Conservation (phyloP, 53 echinoderm and acorn worm species). For the Holothuria leucospilota region DNA sequence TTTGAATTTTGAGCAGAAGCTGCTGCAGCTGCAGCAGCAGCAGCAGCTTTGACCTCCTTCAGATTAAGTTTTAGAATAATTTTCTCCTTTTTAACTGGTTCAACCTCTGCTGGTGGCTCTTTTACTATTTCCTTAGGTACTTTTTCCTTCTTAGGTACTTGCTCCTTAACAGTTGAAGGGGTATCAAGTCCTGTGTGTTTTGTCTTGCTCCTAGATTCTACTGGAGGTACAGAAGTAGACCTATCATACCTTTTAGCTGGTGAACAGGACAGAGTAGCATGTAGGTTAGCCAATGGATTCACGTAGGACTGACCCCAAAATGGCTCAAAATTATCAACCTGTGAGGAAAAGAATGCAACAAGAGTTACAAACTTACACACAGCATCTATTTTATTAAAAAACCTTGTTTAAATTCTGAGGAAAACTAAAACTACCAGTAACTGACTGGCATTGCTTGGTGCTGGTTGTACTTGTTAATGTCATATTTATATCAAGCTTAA, state of each 20-base stretch:
- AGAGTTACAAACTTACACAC: too few species aligned
- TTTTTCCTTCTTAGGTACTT: neutral
- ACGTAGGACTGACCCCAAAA: constrained; percentile 90
- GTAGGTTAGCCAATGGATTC: constrained; percentile 33
- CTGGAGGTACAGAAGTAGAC: constrained; percentile 27
- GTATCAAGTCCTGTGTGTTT: neutral
- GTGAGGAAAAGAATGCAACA: neutral
- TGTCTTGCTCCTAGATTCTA: neutral
- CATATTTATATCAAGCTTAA: too few species aligned
- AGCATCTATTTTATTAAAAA: too few species aligned
- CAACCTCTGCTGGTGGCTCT: constrained; percentile 9
- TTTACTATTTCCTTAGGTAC: neutral
- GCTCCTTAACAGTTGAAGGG: neutral
- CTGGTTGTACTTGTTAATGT: too few species aligned
- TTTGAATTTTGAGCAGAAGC: constrained; percentile 38
- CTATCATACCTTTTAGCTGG: constrained; percentile 35
- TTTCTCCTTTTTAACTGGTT: constrained; percentile 27
- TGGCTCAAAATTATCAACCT: constrained; percentile 97
- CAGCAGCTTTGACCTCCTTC: constrained; percentile 42
- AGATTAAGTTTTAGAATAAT: constrained; percentile 46
- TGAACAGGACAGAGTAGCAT: constrained; percentile 31
- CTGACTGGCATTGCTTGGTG: too few species aligned
- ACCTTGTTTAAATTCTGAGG: too few species aligned
- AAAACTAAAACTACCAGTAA: too few species aligned
- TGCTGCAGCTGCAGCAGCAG: constrained; percentile 45